phyloP scores from a whole-genome alignment of 1,140 invertebrate genomes.

The Drosophila willistoni region DNA sequence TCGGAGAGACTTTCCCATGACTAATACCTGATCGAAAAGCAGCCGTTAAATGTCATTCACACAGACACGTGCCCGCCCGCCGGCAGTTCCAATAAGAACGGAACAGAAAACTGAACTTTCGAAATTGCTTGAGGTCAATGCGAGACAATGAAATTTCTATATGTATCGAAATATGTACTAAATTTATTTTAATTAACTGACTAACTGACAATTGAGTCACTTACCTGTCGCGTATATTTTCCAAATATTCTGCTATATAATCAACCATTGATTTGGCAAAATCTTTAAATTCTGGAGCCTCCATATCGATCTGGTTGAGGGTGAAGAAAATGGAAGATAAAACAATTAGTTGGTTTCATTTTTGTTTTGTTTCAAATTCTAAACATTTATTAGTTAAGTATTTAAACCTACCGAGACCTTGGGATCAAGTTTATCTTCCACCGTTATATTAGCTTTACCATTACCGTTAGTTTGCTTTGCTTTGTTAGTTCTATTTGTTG shows the following conservation, averaged over 20 bases:
- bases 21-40: slow-evolving; percentile 24
- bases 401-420: slow-evolving; percentile 72
- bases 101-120: slow-evolving; percentile 63
- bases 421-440: slow-evolving; percentile 73
- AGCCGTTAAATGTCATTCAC: slow-evolving; percentile 59
- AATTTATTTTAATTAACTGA: slow-evolving; percentile 49
- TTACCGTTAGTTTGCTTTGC: slow-evolving; percentile 50
- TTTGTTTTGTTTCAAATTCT: background rate
- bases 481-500: slow-evolving; percentile 48
- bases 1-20: slow-evolving; percentile 55
- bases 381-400: background rate
- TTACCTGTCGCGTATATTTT: slow-evolving; percentile 93
- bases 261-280: slow-evolving; percentile 92
- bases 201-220: slow-evolving; percentile 21
- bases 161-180: slow-evolving; percentile 52
- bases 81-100: slow-evolving; percentile 27
- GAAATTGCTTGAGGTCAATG: slow-evolving; percentile 55
- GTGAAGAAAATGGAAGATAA: background rate
- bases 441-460: slow-evolving; percentile 38
- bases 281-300: slow-evolving; percentile 90
- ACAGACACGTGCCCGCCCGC: slow-evolving; percentile 13
- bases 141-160: slow-evolving; percentile 37
- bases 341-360: background rate
- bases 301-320: slow-evolving; percentile 86
- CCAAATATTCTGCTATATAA: slow-evolving; percentile 92